phyloP scores from a whole-genome alignment of 2,888 invertebrate genomes.

The Athetis lepigone region DNA sequence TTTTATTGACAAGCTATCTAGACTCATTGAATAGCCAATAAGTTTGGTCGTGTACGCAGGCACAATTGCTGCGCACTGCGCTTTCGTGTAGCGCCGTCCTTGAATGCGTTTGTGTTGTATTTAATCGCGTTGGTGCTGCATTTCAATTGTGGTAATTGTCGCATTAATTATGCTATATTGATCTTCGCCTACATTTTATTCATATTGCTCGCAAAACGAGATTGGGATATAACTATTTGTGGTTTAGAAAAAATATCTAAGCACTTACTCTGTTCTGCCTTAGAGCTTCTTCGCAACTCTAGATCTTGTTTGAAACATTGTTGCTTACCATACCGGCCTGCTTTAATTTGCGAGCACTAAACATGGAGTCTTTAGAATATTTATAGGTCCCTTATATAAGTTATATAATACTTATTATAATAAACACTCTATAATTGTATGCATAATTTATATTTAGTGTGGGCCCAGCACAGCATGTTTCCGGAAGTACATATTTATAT shows the following conservation, averaged over 20 bases:
- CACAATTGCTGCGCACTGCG: constrained; percentile 55
- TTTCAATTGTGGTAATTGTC: constrained; percentile 69
- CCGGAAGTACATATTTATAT: too few relatives aligned
- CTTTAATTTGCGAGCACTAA: not conserved
- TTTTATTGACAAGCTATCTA: constrained; percentile 63
- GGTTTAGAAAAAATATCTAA: not conserved
- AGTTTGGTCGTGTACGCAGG: constrained; percentile 56
- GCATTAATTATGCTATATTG: constrained; percentile 57
- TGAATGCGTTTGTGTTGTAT: constrained; percentile 70
- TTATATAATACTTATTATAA: too few relatives aligned
- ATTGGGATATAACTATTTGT: constrained; percentile 6
- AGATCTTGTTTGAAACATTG: constrained; percentile 1
- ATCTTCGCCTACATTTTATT: constrained; percentile 49
- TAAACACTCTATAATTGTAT: too few relatives aligned
- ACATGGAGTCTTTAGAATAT: not conserved
- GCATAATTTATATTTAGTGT: too few relatives aligned
- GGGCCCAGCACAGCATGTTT: too few relatives aligned
- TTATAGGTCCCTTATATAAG: too few relatives aligned
- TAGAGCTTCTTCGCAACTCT: not conserved
- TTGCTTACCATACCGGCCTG: not conserved
- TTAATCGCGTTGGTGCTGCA: constrained; percentile 66
- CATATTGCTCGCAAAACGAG: constrained; percentile 8
- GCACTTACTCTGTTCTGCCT: not conserved
- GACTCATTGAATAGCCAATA: constrained; percentile 63
- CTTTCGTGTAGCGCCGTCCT: constrained; percentile 71